Base-by-base conservation (phyloP, 2,888 invertebrate species). In the Polyploca ridens region DNA sequence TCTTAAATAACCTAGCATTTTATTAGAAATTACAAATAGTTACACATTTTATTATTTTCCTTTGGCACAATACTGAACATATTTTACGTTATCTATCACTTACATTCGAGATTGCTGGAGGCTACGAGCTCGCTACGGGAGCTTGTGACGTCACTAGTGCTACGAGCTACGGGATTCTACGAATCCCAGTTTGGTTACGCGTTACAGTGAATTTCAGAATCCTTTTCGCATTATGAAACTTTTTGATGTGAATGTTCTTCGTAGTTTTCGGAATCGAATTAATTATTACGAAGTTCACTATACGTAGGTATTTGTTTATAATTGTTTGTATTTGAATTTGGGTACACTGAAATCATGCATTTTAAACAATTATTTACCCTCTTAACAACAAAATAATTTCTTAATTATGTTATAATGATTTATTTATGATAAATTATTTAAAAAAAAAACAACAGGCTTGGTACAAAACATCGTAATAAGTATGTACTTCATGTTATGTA, bases 41-140 rank as follows among this genome's bases (percentile, higher is more conserved):
- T 54, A 19, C 16, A 64, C 66, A 62, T 65, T 69, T 74, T 73
- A 70, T 72, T 68, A 72, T 72, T 66, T 69, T 67, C 67, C 63
- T 61, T 19, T 13, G 3, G 19, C 54, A 19, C 62, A 46, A 13
- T 41, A 35, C 54, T 54, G 54, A 19, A 54, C 19, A 54, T 19
- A 54, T 54, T 54, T 54, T 54, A 54, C 54, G 19, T 54, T 54
- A 54, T 19, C 54, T 46, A 44, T 38, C 41, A n/a, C 46, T 46
- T 46, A 54, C 10, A 10, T 54, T 54, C 16, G 19, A 54, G 19
- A 19, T 54, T 54, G 16, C n/a, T 54, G n/a, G 44, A 19, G 41
- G 41, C 41, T 16, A 59, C n/a, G 33, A 38, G 60, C 16, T 8
- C 44, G 44, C 61, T 61, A 61, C 19, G 13, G 14, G 44, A 7